Percentiles rank a stretch among this genome's conserved stretches.
Evolutionary conservation across 2,888 invertebrate genomes (phyloP).

Genomic region (Chymomyza procnemis): DNA sequence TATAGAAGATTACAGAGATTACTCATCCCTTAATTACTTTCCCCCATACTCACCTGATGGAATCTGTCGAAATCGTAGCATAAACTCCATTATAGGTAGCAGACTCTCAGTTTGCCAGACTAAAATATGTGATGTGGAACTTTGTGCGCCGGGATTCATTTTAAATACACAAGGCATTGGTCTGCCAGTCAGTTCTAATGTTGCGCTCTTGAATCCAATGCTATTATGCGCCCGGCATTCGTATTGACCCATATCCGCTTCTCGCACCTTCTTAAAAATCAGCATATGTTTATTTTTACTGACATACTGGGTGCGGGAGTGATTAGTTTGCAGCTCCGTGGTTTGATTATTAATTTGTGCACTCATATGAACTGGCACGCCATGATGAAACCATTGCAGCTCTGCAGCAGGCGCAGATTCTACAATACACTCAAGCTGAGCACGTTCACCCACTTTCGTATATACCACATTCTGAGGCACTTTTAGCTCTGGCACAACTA

Average conservation of each 20-base stretch:
- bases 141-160: constrained; percentile 74
- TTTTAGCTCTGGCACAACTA: constrained; percentile 87
- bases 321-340: constrained; percentile 74
- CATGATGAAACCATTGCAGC: constrained; percentile 85
- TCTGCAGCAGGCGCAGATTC: constrained; percentile 85
- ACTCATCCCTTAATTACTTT: too few relatives aligned
- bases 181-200: constrained; percentile 85
- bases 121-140: constrained; percentile 82
- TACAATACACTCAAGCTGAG: constrained; percentile 84
- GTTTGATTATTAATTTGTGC: constrained; percentile 77
- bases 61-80: constrained; percentile 79
- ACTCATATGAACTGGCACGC: constrained; percentile 80
- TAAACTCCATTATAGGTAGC: constrained; percentile 86
- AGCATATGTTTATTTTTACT: constrained; percentile 82
- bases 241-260: constrained; percentile 87
- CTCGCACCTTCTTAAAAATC: constrained; percentile 84
- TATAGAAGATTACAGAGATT: too few relatives aligned
- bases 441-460: constrained; percentile 85
- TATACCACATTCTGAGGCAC: constrained; percentile 85
- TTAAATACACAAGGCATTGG: constrained; percentile 78
- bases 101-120: constrained; percentile 93
- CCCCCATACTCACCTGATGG: constrained; percentile 65
- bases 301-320: constrained; percentile 80
- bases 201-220: constrained; percentile 84
- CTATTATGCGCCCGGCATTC: constrained; percentile 88